phyloP scores from a whole-genome alignment of 2,888 invertebrate genomes.

The Spicauda simplicius region DNA sequence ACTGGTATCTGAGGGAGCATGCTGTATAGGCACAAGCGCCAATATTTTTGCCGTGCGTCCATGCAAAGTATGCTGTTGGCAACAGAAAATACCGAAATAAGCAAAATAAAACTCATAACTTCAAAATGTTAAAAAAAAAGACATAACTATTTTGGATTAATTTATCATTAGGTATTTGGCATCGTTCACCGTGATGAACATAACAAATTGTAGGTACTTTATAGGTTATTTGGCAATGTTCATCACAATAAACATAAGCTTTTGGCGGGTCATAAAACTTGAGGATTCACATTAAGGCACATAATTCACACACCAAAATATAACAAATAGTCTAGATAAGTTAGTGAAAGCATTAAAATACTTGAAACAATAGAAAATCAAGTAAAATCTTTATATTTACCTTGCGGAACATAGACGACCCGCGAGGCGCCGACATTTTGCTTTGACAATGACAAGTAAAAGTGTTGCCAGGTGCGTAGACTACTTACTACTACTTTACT shows the following conservation, averaged over 20 bases:
- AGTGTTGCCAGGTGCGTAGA: slow-evolving; percentile 40
- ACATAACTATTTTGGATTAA: slow-evolving; percentile 38
- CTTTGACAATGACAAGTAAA: slow-evolving; percentile 41
- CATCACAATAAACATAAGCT: slow-evolving; percentile 39
- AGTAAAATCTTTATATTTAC: slow-evolving; percentile 40
- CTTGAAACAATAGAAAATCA: slow-evolving; percentile 39
- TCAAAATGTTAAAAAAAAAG: slow-evolving; percentile 35
- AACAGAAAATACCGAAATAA: slow-evolving; percentile 37
- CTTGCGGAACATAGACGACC: slow-evolving; percentile 41
- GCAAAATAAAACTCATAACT: slow-evolving; percentile 37
- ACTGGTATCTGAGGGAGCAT: slow-evolving; percentile 41
- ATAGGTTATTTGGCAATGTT: slow-evolving; percentile 41
- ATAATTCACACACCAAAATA: slow-evolving; percentile 39
- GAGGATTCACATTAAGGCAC: slow-evolving; percentile 40
- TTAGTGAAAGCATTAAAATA: slow-evolving; percentile 40
- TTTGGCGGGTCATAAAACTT: slow-evolving; percentile 40
- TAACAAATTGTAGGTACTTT: slow-evolving; percentile 39
- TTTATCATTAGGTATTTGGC: slow-evolving; percentile 40
- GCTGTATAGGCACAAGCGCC: slow-evolving; percentile 40
- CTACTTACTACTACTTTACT: slow-evolving; percentile 40
- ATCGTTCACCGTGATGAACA: slow-evolving; percentile 38
- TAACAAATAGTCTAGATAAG: slow-evolving; percentile 40
- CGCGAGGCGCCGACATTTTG: slow-evolving; percentile 41
- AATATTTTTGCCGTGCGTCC: slow-evolving; percentile 40
- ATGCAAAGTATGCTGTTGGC: slow-evolving; percentile 40